A percentile compares a stretch with the other conserved stretches of the same genome.
Conservation (phyloP, 2,888 invertebrate genomes). For the Bhutanitis thaidina region DNA sequence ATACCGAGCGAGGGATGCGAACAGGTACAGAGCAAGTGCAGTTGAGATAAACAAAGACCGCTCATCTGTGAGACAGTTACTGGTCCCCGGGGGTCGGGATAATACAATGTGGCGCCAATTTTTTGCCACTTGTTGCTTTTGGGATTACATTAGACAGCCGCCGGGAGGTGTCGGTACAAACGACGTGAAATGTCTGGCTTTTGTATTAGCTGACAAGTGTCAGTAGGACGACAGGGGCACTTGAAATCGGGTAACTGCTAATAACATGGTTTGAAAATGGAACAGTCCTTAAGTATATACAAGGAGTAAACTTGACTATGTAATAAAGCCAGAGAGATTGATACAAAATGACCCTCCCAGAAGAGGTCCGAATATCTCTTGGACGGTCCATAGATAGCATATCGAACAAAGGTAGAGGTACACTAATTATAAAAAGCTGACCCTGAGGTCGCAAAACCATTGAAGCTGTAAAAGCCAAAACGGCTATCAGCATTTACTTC, state of each 20-base stretch:
- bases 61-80: conserved; percentile 51
- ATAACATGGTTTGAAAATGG: conserved; percentile 27
- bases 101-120: conserved; percentile 69
- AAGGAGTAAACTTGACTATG: too few species aligned
- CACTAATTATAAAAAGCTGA: too few species aligned
- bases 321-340: too few species aligned
- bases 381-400: too few species aligned
- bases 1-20: conserved; percentile 35
- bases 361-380: too few species aligned
- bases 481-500: too few species aligned
- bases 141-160: conserved; percentile 46
- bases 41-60: conserved; percentile 47
- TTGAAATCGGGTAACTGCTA: conserved; percentile 33
- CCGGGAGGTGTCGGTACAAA: conserved; percentile 68
- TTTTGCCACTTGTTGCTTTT: conserved; percentile 47
- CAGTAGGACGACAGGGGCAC: conserved; percentile 34
- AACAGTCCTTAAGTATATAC: conserved; percentile 3
- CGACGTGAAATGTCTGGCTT: conserved; percentile 70
- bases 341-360: too few species aligned
- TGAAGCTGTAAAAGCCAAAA: too few species aligned
- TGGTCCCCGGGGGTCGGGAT: conserved; percentile 40
- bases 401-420: too few species aligned
- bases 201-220: conserved; percentile 56
- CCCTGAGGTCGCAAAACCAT: too few species aligned
- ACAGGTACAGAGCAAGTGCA: conserved; percentile 23